These are phyloP conservation scores for Marasmarcha lunaedactyla DNA, from an alignment of 2,888 invertebrate species.

Conservation along the genomic window DNA sequence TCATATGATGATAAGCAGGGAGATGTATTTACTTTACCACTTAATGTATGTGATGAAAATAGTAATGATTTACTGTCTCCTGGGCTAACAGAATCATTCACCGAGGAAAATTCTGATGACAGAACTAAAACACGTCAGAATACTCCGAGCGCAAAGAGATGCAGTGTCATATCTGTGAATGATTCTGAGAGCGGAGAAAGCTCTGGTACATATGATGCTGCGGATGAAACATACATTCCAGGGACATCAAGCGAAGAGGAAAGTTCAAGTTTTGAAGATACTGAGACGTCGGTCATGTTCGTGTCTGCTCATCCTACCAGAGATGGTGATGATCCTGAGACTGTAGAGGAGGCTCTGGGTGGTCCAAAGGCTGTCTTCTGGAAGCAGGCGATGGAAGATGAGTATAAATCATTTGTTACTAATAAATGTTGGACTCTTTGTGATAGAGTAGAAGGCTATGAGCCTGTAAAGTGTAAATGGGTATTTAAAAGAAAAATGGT, in stretches of 20 bases:
- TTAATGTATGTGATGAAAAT: neutral
- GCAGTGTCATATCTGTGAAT: neutral
- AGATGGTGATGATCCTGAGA: conserved; percentile 2
- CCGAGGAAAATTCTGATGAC: conserved; percentile 5
- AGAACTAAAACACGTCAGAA: conserved; percentile 1
- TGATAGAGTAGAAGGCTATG: conserved; percentile 6
- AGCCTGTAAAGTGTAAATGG: conserved; percentile 8
- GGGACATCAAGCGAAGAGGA: neutral
- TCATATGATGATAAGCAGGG: conserved; percentile 6
- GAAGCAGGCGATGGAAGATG: conserved; percentile 11
- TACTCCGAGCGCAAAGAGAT: conserved; percentile 3
- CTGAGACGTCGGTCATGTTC: neutral
- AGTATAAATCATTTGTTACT: conserved; percentile 11
- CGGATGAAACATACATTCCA: conserved; percentile 11
- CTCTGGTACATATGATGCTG: conserved; percentile 1
- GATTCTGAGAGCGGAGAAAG: conserved; percentile 2
- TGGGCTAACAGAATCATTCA: conserved; percentile 2
- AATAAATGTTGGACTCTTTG: conserved; percentile 10
- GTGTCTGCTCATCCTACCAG: neutral
- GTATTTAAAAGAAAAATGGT: conserved; percentile 9
- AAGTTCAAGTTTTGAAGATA: neutral
- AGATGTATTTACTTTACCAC: neutral
- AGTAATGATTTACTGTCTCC: neutral
- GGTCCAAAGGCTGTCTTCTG: conserved; percentile 6
- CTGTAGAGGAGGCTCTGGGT: conserved; percentile 8